A percentile compares a stretch with the other conserved stretches of the same genome.
These are phyloP conservation scores for Esox niger DNA, from an alignment of 2,113 vertebrate genomes.

Conservation along the genomic window DNA sequence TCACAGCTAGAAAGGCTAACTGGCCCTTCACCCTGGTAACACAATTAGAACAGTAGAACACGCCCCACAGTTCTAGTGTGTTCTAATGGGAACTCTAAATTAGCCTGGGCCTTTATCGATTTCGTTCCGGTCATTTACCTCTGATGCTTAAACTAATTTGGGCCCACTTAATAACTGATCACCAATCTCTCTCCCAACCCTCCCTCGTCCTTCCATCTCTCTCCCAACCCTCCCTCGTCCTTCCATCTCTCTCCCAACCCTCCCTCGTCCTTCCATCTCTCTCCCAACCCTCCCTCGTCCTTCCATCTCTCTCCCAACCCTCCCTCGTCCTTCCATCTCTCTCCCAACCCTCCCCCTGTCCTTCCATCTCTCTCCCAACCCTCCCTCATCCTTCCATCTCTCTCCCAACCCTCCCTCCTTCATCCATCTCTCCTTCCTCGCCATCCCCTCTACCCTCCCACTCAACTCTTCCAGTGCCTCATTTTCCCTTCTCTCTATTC, in stretches of 20 bases:
- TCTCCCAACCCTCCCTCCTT: neutral
- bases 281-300: no score
- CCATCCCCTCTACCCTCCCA: slow-evolving; percentile 16
- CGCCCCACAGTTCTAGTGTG: neutral
- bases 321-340: no score
- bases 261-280: neutral
- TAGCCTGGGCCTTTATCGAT: neutral
- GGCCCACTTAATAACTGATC: slow-evolving; percentile 42
- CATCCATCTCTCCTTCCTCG: slow-evolving; percentile 1
- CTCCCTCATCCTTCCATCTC: neutral
- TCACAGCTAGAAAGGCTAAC: no score
- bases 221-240: neutral
- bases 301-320: slow-evolving; percentile 7
- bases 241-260: neutral
- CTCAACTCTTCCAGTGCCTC: no score
- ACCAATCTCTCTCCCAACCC: no score
- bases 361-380: neutral
- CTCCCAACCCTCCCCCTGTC: neutral
- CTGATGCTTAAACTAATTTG: slow-evolving; percentile 45
- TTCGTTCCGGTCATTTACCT: slow-evolving; percentile 26
- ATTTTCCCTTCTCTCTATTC: slow-evolving; percentile 2
- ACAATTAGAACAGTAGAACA: no score
- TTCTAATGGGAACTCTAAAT: slow-evolving; percentile 11
- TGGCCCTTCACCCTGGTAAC: no score
- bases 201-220: no score